A percentile compares a stretch with the other conserved stretches of the same genome.
Evolutionary conservation across 2,888 invertebrate species (phyloP).

Genomic region (Therioaphis trifolii): DNA sequence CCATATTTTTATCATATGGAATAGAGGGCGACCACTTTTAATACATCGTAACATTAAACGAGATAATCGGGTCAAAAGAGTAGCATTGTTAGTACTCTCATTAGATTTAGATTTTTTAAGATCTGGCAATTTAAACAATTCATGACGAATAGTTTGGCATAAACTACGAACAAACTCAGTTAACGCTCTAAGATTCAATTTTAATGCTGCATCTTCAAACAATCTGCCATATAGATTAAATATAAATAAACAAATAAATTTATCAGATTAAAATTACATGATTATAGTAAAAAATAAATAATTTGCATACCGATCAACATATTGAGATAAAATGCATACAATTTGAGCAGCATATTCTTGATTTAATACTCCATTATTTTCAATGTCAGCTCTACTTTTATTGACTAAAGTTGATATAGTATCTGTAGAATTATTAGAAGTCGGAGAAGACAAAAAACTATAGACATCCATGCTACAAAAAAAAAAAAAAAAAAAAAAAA

Average conservation of each 20-base stretch:
- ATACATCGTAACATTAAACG: conserved; percentile 90
- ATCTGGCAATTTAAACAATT: conserved; percentile 71
- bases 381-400: conserved; percentile 72
- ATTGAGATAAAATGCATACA: conserved; percentile 88
- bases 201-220: conserved; percentile 88
- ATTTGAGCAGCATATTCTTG: conserved; percentile 75
- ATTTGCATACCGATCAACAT: conserved; percentile 83
- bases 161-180: conserved; percentile 84
- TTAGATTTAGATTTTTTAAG: conserved; percentile 55
- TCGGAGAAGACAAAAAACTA: conserved; percentile 78
- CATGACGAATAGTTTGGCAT: conserved; percentile 86
- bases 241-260: conserved; percentile 62
- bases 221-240: conserved; percentile 72
- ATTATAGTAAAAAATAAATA: too few species aligned
- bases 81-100: conserved; percentile 67
- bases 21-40: conserved; percentile 85
- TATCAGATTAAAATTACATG: conserved; percentile 42
- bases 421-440: conserved; percentile 68
- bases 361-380: conserved; percentile 70
- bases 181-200: conserved; percentile 86
- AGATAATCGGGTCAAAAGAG: conserved; percentile 84
- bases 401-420: conserved; percentile 78
- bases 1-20: conserved; percentile 93
- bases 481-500: conserved; percentile 66
- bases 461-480: conserved; percentile 82